Conservation (phyloP, 1,140 invertebrate species). For the Drosophila pseudoananassae region DNA sequence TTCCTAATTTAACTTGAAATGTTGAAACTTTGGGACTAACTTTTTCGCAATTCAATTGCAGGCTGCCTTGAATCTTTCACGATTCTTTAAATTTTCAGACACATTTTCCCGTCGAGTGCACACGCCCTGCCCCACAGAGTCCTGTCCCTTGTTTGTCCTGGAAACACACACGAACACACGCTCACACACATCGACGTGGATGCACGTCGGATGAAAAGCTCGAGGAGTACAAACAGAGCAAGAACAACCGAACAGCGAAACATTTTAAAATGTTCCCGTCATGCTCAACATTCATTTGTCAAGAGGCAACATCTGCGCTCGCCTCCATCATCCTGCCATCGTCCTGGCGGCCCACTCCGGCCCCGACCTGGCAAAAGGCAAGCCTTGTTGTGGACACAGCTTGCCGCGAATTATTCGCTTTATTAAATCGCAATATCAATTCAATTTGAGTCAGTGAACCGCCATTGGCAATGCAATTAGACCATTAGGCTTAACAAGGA, state of each 20-base stretch:
- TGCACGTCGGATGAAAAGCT: conserved; percentile 35
- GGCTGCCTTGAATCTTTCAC: neutral
- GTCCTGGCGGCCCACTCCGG: neutral
- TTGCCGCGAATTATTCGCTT: conserved; percentile 68
- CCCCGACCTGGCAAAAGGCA: conserved; percentile 14
- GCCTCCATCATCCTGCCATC: conserved; percentile 40
- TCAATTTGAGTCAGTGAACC: conserved; percentile 32
- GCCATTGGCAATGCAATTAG: conserved; percentile 53
- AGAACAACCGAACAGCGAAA: conserved; percentile 24
- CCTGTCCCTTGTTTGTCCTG: conserved; percentile 19
- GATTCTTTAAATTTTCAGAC: conserved; percentile 27
- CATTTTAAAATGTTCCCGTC: conserved; percentile 69
- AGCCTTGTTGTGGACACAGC: conserved; percentile 49
- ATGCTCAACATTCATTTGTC: conserved; percentile 77
- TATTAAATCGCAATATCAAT: conserved; percentile 65
- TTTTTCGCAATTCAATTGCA: conserved; percentile 2
- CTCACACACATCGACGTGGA: neutral
- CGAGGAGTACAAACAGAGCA: conserved; percentile 44
- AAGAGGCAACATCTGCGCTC: conserved; percentile 66
- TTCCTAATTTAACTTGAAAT: conserved; percentile 36
- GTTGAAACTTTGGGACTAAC: conserved; percentile 17
- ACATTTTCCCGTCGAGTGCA: conserved; percentile 28
- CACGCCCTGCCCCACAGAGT: conserved; percentile 1
- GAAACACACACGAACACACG: conserved; percentile 21
- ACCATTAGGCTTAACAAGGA: conserved; percentile 11